Evolutionary conservation across 1,140 invertebrate genomes (phyloP).

Genomic region (Colletes latitarsis): DNA sequence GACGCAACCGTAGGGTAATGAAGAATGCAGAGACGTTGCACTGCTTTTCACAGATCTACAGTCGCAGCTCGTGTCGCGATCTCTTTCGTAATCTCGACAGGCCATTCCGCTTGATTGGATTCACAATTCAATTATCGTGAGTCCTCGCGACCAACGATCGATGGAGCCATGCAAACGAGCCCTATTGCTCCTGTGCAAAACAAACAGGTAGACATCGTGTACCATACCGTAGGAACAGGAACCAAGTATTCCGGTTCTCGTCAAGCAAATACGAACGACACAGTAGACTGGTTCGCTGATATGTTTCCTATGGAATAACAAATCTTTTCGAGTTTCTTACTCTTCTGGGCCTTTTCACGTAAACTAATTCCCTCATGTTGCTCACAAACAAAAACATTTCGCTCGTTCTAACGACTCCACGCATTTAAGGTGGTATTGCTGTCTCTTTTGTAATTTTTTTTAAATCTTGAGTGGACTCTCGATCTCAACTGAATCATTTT

Average conservation of each 20-base stretch:
- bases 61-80: constrained; percentile 44
- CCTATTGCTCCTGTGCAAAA: constrained; percentile 61
- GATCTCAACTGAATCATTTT: too few species aligned
- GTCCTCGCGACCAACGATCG: constrained; percentile 57
- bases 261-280: constrained; percentile 43
- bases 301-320: background rate
- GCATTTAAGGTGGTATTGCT: too few species aligned
- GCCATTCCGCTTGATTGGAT: constrained; percentile 63
- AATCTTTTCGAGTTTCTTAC: background rate
- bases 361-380: too few species aligned
- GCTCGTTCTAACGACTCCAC: background rate
- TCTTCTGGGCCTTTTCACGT: too few species aligned
- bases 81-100: constrained; percentile 62
- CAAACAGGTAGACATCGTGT: constrained; percentile 50
- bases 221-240: constrained; percentile 22
- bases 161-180: constrained; percentile 62
- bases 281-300: constrained; percentile 7
- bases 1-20: background rate
- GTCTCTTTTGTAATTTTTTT: too few species aligned
- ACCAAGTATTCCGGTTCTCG: constrained; percentile 9
- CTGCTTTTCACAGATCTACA: constrained; percentile 23
- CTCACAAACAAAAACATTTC: too few species aligned
- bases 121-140: constrained; percentile 66
- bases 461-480: too few species aligned
- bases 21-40: background rate